Conservation (phyloP, 2,113 vertebrate genomes). For the Macquaria ambigua region DNA sequence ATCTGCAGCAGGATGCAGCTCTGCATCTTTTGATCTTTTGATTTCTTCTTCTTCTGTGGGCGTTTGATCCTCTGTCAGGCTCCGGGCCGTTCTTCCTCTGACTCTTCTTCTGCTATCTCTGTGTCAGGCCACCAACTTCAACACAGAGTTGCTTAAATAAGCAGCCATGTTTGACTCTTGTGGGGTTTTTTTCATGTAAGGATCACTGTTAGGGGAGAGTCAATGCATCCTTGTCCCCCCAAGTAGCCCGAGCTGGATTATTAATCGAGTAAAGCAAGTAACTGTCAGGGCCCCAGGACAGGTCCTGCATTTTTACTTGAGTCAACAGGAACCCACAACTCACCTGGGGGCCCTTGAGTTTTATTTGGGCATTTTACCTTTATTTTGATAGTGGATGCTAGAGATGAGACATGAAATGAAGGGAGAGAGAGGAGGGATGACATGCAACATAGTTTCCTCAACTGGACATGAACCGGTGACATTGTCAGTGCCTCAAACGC, state of each 20-base stretch:
- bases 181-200: not conserved
- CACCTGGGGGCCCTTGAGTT: not conserved
- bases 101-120: not conserved
- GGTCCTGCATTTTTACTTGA: not conserved
- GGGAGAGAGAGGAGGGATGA: not conserved
- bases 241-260: too few relatives aligned
- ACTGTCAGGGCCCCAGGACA: too few relatives aligned
- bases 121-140: not conserved
- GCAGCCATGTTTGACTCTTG: not conserved
- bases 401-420: not conserved
- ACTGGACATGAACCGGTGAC: not conserved
- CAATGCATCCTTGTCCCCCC: too few relatives aligned
- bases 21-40: slow-evolving; percentile 31
- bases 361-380: not conserved
- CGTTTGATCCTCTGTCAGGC: slow-evolving; percentile 19
- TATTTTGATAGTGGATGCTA: not conserved
- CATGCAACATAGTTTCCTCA: not conserved
- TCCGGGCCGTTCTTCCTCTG: not conserved
- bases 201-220: not conserved
- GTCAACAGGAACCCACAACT: not conserved
- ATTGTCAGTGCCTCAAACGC: not conserved
- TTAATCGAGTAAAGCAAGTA: too few relatives aligned
- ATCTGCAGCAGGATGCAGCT: slow-evolving; percentile 8
- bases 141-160: not conserved
- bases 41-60: slow-evolving; percentile 13